A percentile compares a stretch with the other conserved stretches of the same genome.
phyloP scores from a whole-genome alignment of 2,888 invertebrate genomes.

The Acanthoscelides obtectus region DNA sequence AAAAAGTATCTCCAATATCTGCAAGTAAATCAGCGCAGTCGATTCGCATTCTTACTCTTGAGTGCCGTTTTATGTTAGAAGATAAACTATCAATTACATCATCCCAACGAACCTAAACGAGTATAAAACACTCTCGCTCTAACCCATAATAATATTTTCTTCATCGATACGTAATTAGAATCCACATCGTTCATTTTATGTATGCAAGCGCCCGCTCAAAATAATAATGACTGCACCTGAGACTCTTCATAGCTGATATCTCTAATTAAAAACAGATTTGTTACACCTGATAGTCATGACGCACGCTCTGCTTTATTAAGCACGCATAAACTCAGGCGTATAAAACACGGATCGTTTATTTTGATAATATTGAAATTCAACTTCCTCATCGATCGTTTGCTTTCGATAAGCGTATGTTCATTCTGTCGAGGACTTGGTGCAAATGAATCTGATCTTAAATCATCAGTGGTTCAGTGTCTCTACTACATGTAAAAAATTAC shows the following conservation, averaged over 20 bases:
- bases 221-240: not conserved
- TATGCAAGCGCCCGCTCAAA: not conserved
- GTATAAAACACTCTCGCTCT: not conserved
- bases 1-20: too few species aligned
- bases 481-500: too few species aligned
- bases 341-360: not conserved
- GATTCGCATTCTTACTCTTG: too few species aligned
- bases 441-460: too few species aligned
- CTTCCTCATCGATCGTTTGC: not conserved
- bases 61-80: too few species aligned
- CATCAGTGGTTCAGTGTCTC: too few species aligned
- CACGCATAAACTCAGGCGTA: not conserved
- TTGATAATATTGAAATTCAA: not conserved
- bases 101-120: not conserved
- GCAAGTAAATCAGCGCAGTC: too few species aligned
- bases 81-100: not conserved
- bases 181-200: not conserved
- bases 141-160: not conserved
- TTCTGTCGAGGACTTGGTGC: too few species aligned
- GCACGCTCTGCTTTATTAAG: not conserved
- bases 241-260: not conserved
- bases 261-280: not conserved
- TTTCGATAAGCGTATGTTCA: too few species aligned
- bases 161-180: not conserved
- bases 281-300: not conserved